Base-by-base conservation (phyloP, 2,888 invertebrate genomes). In the Sabatieria punctata region DNA sequence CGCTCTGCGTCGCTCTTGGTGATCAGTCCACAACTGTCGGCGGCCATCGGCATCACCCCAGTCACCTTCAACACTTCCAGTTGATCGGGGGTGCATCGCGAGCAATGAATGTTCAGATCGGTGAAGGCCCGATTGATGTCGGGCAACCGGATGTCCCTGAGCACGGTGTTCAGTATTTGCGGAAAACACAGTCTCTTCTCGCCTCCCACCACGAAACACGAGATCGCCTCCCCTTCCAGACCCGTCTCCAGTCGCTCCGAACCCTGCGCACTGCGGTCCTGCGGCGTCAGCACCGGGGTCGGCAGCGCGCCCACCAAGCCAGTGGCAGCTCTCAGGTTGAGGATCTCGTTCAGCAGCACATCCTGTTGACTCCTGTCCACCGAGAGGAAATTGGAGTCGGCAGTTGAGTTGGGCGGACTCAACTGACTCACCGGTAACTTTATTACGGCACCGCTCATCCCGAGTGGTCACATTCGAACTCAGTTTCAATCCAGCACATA, bases 1-100 rank as follows among this genome's bases (percentile, higher is more conserved):
- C 93, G 76, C 71, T 95, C 91, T 46, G 93, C 91, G 71, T 95
- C 91, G 54, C 93, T 91, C 70, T 91, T 88, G 45, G 91, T 93
- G 66, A 95, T 91, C 52, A 95, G 76, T 41, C 93, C 93, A 72
- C 91, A 91, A 60, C 83, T 83, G 45, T 84, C 83, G 43, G 89
- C 88, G 61, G 55, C 59, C 76, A 55, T 42, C 77, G 61, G 80
- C 75, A 54, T 85, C 83, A 66, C 59, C 18, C 63, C 61, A 25
- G 60, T 56, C 37, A 57, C 49, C 54, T 67, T 66, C 11, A 47
- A 35, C 3, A 18, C 11, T 4, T 30, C 41, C 33, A 50, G 23
- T 30, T 50, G 49, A 2, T 25, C 22, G 66, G 88, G 69, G 58
- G 85, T 81, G 49, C 81, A 80, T 52, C 85, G 77, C 55, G 89